Evolutionary conservation across 2,797 vertebrate species (phyloP).

Genomic region (Jordanella pulchra): DNA sequence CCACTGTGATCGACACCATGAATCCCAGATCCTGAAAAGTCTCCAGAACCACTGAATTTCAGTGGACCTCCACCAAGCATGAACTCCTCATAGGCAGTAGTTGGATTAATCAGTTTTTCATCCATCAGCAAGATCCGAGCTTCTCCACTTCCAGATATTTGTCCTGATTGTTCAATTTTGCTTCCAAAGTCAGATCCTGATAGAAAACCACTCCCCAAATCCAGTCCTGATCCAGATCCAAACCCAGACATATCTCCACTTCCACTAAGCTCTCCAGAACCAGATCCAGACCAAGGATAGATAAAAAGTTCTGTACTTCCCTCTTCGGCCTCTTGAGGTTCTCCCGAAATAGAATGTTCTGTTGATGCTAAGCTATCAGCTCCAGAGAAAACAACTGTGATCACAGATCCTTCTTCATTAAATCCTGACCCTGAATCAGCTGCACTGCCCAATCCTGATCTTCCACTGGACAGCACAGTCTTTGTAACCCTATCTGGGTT

Average conservation of each 20-base stretch:
- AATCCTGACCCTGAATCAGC: conserved; percentile 68
- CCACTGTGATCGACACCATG: conserved; percentile 73
- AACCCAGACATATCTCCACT: conserved; percentile 56
- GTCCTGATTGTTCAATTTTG: conserved; percentile 62
- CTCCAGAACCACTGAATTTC: conserved; percentile 68
- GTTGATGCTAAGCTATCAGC: conserved; percentile 45
- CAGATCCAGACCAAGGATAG: conserved; percentile 45
- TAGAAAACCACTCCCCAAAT: conserved; percentile 68
- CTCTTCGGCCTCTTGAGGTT: conserved; percentile 70
- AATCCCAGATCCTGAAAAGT: conserved; percentile 55
- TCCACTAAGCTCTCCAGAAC: conserved; percentile 73
- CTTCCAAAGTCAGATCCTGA: conserved; percentile 75
- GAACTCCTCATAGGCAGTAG: conserved; percentile 40
- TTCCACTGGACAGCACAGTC: conserved; percentile 39
- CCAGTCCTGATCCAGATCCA: conserved; percentile 52
- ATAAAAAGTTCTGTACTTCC: conserved; percentile 66
- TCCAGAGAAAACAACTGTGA: conserved; percentile 63
- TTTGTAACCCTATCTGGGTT: conserved; percentile 29
- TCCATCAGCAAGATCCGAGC: conserved; percentile 66
- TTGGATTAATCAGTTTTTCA: conserved; percentile 50
- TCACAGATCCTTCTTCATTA: conserved; percentile 57
- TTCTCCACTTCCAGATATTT: conserved; percentile 61
- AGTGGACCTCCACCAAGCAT: conserved; percentile 58
- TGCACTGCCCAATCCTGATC: conserved; percentile 34
- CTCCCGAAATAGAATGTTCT: conserved; percentile 62